These are phyloP conservation scores for Chaunax sp. DNA, from an alignment of 2,797 vertebrate species.

Conservation along the genomic window DNA sequence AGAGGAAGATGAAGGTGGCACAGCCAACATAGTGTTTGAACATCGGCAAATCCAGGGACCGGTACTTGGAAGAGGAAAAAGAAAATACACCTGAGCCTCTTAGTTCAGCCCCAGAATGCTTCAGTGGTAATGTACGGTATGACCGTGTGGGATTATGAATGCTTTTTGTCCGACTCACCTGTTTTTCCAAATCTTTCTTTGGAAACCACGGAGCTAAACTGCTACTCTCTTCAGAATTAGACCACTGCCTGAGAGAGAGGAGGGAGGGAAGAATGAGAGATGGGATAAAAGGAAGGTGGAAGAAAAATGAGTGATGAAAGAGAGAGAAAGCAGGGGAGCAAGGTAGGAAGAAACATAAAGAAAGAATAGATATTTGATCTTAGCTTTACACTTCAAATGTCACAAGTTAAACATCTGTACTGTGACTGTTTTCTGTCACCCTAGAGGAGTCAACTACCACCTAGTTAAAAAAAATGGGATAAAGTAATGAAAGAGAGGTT, in stretches of 20 bases:
- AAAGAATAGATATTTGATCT: not conserved
- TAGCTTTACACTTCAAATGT: not conserved
- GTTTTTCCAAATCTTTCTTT: conserved; percentile 91
- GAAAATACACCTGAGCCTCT: conserved; percentile 5
- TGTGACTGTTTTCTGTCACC: not conserved
- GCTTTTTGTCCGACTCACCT: conserved; percentile 81
- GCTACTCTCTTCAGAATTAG: conserved; percentile 89
- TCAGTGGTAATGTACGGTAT: conserved; percentile 1
- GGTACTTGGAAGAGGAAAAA: conserved; percentile 85
- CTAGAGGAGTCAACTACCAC: too few species aligned
- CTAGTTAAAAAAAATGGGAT: not conserved
- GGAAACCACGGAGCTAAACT: conserved; percentile 89
- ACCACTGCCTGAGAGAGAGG: conserved; percentile 87
- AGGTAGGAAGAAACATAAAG: not conserved
- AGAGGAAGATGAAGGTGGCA: conserved; percentile 90
- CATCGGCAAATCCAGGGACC: conserved; percentile 89
- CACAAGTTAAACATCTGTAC: not conserved
- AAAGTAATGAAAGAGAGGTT: too few species aligned
- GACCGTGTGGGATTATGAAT: not conserved
- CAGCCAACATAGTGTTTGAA: conserved; percentile 92
- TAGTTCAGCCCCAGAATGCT: not conserved
- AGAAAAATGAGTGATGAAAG: not conserved
- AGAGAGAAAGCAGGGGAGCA: not conserved
- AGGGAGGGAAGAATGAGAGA: not conserved
- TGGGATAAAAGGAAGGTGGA: not conserved